Evolutionary conservation across 1,140 invertebrate species (phyloP), one percentile per base, ranked within the genome.

Genomic region (Magallana ariakensis): DNA sequence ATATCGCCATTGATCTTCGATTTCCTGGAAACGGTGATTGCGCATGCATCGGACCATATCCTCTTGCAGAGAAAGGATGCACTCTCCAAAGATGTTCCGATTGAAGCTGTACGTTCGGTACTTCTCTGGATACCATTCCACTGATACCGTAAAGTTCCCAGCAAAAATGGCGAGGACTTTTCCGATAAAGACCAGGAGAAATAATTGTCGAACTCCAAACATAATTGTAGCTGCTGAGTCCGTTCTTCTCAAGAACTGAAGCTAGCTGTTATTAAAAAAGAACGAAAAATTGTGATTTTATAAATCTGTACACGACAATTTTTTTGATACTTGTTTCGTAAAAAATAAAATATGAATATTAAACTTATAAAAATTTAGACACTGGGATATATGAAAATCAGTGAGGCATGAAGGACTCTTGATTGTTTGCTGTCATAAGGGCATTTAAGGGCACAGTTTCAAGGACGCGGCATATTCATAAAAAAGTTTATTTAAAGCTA

Each of bases 31-130:
- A 8, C 6, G 19, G 46, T 55, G 80, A 82, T 82, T 82, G 46
- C 80, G 80, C 80, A 82, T 82, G 80, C 80, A 82, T 15, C 54
- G 46, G 15, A 82, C 54, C n/a, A 82, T n/a, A 22, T 82, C 80
- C 80, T 82, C 16, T 16, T 16, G 10, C 46, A 54, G 19, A 16
- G 80, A 82, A 53, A 55, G 54, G 13, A 82, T 13, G 54, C 80
- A 82, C 54, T 82, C 80, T 54, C 80, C 80, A 16, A 54, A 82
- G 46, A 54, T 54, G 80, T n/a, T 55, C 46, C 54, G 54, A 56
- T 55, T 82, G 19, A n/a, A 82, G 15, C 46, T n/a, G 9, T 55
- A 82, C 19, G 54, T 56, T 82, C n/a, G 80, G 19, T 19, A 54
- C 54, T 82, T 82, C 46, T 53, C 80, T 7, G 46, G 46, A 82